A percentile compares a stretch with the other conserved stretches of the same genome.
Evolutionary conservation across 1,140 invertebrate species (phyloP).

Genomic region (Ceratina japonica): DNA sequence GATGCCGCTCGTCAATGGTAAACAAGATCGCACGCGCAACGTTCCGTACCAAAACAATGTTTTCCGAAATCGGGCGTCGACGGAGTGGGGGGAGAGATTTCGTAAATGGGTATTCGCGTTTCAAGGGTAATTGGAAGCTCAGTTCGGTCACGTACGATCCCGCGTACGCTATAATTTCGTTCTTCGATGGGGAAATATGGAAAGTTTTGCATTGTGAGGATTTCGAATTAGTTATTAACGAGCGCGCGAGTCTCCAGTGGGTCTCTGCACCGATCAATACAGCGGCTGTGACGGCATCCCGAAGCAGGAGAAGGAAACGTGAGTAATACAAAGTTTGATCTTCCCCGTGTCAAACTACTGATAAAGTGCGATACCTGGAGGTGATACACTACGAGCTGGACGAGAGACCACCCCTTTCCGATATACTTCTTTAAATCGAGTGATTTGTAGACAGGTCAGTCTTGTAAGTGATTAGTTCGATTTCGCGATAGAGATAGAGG

Average conservation of each 20-base stretch:
- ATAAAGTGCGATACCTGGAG: neutral
- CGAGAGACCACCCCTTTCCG: neutral
- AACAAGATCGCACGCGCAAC: neutral
- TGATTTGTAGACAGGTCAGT: neutral
- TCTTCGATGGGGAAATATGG: neutral
- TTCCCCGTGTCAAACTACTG: neutral
- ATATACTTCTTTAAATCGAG: neutral
- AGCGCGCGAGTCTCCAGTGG: neutral
- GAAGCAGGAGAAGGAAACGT: neutral
- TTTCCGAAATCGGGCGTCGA: neutral
- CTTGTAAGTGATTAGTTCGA: neutral
- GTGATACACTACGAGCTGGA: neutral
- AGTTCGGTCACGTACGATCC: neutral
- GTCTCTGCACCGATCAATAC: neutral
- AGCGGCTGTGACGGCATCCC: neutral
- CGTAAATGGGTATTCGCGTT: neutral
- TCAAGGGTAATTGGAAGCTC: constrained; percentile 1
- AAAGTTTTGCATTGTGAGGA: neutral
- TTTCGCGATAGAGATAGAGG: neutral
- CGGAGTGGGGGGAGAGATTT: neutral
- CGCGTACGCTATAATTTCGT: neutral
- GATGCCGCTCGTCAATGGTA: too few species aligned
- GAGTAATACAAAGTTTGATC: neutral
- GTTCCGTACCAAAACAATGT: neutral
- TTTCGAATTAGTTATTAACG: neutral